A percentile compares a stretch with the other conserved stretches of the same genome.
phyloP scores from a whole-genome alignment of 2,797 vertebrate species.

The Chiroxiphia lanceolata region DNA sequence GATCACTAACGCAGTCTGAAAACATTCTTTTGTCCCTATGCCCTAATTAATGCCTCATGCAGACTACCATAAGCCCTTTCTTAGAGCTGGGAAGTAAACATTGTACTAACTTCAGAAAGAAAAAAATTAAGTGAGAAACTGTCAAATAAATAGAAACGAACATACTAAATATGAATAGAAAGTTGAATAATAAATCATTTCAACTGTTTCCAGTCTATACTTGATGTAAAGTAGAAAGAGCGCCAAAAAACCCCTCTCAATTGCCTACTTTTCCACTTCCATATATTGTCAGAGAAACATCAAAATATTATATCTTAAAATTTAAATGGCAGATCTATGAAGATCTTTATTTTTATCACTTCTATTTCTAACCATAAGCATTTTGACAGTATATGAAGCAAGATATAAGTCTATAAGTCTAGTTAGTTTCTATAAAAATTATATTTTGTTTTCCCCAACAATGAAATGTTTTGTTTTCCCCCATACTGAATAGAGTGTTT shows the following conservation, averaged over 20 bases:
- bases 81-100: not conserved
- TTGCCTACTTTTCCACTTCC: not conserved
- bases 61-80: not conserved
- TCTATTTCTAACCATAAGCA: not conserved
- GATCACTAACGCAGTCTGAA: not conserved
- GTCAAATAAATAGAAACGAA: not conserved
- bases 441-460: not conserved
- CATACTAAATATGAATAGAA: not conserved
- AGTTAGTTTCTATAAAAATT: not conserved
- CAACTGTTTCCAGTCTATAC: not conserved
- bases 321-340: not conserved
- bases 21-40: not conserved
- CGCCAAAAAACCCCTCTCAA: fast-evolving
- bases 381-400: not conserved
- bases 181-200: not conserved
- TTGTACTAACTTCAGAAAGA: not conserved
- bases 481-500: not conserved
- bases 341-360: not conserved
- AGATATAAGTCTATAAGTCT: not conserved
- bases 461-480: not conserved
- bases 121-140: not conserved
- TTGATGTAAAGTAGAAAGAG: not conserved
- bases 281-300: not conserved
- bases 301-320: not conserved
- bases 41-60: not conserved